Evolutionary conservation across 2,797 vertebrate species (phyloP).

Genomic region (Typhlichthys subterraneus): DNA sequence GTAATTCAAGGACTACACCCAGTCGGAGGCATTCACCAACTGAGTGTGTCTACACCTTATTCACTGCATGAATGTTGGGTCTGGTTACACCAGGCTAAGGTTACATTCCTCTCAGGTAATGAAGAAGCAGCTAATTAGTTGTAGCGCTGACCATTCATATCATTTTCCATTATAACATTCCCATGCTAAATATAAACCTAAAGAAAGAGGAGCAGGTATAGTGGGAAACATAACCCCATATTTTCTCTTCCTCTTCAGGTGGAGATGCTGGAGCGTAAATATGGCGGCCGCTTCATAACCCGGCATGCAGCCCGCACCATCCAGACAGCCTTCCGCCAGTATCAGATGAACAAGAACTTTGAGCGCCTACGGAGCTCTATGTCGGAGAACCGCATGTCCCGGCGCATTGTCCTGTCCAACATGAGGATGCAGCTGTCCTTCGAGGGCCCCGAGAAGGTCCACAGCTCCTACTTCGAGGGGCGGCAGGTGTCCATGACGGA

Average conservation of each 20-base stretch:
- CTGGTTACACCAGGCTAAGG: too few relatives aligned
- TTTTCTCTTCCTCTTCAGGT: constrained; percentile 75
- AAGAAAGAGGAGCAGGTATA: too few relatives aligned
- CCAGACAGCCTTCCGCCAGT: constrained; percentile 97
- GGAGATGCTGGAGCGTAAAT: constrained; percentile 99
- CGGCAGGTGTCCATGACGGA: constrained; percentile 91
- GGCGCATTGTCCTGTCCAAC: constrained; percentile 96
- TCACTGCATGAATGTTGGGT: too few relatives aligned
- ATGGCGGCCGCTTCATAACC: constrained; percentile 97
- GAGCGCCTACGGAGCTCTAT: constrained; percentile 97
- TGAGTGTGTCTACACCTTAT: too few relatives aligned
- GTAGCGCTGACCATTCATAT: too few relatives aligned
- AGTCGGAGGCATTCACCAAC: too few relatives aligned
- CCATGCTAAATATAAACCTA: too few relatives aligned
- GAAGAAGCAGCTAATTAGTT: too few relatives aligned
- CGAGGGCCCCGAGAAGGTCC: constrained; percentile 94
- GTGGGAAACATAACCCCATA: too few relatives aligned
- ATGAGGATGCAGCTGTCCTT: constrained; percentile 99
- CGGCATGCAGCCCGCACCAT: constrained; percentile 97
- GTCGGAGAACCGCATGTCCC: constrained; percentile 98
- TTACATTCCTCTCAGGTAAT: too few relatives aligned
- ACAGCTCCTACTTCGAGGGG: constrained; percentile 93
- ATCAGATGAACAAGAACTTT: constrained; percentile 99
- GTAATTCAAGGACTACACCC: too few relatives aligned
- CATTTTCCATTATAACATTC: too few relatives aligned